Base-by-base conservation (phyloP, 2,113 vertebrate species). In the Lophotis ruficrista region DNA sequence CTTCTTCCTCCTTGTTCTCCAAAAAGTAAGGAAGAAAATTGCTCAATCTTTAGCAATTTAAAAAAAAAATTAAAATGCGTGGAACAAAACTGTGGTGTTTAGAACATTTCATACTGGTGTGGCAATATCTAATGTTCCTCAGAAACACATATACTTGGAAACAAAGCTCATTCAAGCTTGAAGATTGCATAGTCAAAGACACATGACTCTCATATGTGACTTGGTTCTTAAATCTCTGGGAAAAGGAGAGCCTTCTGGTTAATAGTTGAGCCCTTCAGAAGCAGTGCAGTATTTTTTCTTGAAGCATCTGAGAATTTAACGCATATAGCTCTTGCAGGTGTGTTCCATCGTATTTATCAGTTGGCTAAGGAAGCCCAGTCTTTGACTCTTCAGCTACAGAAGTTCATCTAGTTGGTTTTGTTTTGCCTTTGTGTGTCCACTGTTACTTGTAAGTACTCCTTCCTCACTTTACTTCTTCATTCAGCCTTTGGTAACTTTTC, bases 141-240 rank as follows among this genome's bases (percentile, higher is more conserved):
- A 54, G 50, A 62, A 65, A 41, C 20, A 35, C 0, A 0, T 43
- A 30, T 0, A 0, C 30, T 90, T 85, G 41, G 54, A 73, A 56
- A 41, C n/a, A 54, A 86, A 76, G 25, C 30, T 95, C 37, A 20
- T 73, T 90, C n/a, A 77, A 43, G 28, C 20, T 85, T 25, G 43
- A 51, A 71, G 13, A 28, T 25, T 85, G 14, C 48, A 15, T 85
- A 68, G 71, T 60, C 2, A 6, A 41, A 82, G n/a, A 33, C 22
- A 17, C 1, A 1, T 51, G 21, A 58, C 23, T 31, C n/a, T 77
- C 14, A 10, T 4, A 9, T 12, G 7, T 51, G 27, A 53, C 19
- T 69, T 88, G 3, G 5, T 57, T 81, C 41, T 31, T 91, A 41
- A 66, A 31, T 90, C 54, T 51, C 60, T 30, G 45, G 38, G 33